Percentiles rank a stretch among this genome's conserved stretches.
Evolutionary conservation across 2,797 vertebrate species (phyloP).

Genomic region (Etheostoma nigrum): DNA sequence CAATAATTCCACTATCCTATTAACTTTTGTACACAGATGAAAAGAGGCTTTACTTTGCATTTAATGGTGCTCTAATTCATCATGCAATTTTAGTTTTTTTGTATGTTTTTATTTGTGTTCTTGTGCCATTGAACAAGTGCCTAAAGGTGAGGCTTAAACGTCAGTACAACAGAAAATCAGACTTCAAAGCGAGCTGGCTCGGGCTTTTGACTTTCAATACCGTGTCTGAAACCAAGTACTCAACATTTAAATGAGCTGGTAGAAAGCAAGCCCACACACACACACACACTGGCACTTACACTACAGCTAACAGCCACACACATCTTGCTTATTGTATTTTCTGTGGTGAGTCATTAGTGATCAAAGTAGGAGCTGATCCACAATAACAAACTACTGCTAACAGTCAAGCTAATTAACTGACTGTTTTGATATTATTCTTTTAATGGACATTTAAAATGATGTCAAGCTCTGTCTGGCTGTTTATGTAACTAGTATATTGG

Average conservation of each 20-base stretch:
- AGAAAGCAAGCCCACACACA: neutral
- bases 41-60: slow-evolving; percentile 32
- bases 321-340: slow-evolving; percentile 20
- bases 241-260: slow-evolving; percentile 52
- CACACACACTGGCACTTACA: neutral
- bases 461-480: slow-evolving; percentile 52
- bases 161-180: slow-evolving; percentile 52
- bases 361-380: slow-evolving; percentile 29
- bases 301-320: neutral
- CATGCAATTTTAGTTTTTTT: neutral
- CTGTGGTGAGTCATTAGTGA: slow-evolving; percentile 28
- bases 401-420: slow-evolving; percentile 57
- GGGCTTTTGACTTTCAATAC: slow-evolving; percentile 30
- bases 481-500: slow-evolving; percentile 48
- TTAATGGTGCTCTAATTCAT: slow-evolving; percentile 8
- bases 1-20: slow-evolving; percentile 42
- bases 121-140: slow-evolving; percentile 33
- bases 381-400: slow-evolving; percentile 25
- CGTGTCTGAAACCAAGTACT: slow-evolving; percentile 46
- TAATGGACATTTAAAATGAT: slow-evolving; percentile 65
- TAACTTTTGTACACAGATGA: slow-evolving; percentile 12
- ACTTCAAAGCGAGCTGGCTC: slow-evolving; percentile 54
- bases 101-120: slow-evolving; percentile 17
- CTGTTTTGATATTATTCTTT: slow-evolving; percentile 57
- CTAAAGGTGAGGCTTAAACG: slow-evolving; percentile 43